These are phyloP conservation scores for Bryconaethiops microstoma DNA, from an alignment of 2,797 vertebrate genomes.

Conservation along the genomic window DNA sequence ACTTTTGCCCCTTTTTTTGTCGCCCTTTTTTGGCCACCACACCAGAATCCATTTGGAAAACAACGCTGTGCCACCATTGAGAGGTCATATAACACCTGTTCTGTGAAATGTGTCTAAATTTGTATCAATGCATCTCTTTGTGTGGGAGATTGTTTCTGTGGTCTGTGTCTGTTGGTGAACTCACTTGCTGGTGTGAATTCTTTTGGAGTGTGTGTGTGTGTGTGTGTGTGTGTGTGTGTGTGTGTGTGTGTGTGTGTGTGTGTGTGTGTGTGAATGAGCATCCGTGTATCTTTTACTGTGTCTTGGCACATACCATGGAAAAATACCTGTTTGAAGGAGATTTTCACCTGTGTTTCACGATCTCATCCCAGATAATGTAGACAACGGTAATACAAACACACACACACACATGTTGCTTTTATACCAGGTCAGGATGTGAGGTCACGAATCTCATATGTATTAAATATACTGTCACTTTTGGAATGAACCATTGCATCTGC, in stretches of 20 bases:
- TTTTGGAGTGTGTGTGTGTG: background rate
- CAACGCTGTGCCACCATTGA: constrained; percentile 14
- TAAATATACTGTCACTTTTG: no score
- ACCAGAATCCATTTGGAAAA: constrained; percentile 36
- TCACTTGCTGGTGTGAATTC: constrained; percentile 15
- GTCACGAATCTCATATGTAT: no score
- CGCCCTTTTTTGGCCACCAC: constrained; percentile 10
- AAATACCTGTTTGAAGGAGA: no score
- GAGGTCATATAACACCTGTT: constrained; percentile 47
- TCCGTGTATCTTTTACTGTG: background rate
- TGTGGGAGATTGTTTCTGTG: constrained; percentile 24
- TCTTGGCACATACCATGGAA: no score
- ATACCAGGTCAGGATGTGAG: no score
- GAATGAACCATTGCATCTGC: no score
- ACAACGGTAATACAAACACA: constrained; percentile 12
- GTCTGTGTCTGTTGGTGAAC: background rate
- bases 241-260: background rate
- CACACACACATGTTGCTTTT: background rate
- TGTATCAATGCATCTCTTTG: constrained; percentile 52
- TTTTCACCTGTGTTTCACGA: background rate
- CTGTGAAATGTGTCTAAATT: constrained; percentile 49
- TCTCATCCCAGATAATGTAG: constrained; percentile 18
- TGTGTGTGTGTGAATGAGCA: background rate
- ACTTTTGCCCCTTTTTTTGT: background rate
- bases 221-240: background rate